A percentile compares a stretch with the other conserved stretches of the same genome.
phyloP scores from a whole-genome alignment of 2,888 invertebrate genomes.

The Entomobrya proxima region DNA sequence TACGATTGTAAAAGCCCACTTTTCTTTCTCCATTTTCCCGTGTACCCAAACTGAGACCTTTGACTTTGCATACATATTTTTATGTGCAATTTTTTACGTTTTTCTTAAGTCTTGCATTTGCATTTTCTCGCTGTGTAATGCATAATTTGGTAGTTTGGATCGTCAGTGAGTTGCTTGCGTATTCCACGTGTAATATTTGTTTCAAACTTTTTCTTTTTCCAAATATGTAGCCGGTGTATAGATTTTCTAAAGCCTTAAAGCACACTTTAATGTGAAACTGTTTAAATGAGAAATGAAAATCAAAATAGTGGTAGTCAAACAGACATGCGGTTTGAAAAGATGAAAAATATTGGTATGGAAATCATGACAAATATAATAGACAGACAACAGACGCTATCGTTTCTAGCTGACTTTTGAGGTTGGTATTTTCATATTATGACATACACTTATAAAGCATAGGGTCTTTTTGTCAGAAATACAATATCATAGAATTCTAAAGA shows the following conservation, averaged over 20 bases:
- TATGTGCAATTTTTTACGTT: conserved; percentile 52
- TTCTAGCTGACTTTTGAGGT: background rate
- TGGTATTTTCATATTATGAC: background rate
- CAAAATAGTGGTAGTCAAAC: too few relatives aligned
- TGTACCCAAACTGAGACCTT: conserved; percentile 3
- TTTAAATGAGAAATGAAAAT: too few relatives aligned
- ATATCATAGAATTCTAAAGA: too few relatives aligned
- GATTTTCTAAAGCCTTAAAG: too few relatives aligned
- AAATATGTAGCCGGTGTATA: too few relatives aligned
- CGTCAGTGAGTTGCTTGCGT: conserved; percentile 29
- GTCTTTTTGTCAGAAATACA: too few relatives aligned
- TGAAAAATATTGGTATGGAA: background rate
- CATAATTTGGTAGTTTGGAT: conserved; percentile 70
- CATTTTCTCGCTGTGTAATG: conserved; percentile 66
- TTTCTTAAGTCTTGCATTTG: conserved; percentile 66
- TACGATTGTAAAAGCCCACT: background rate
- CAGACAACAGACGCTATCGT: background rate
- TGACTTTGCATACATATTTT: conserved; percentile 49
- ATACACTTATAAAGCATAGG: background rate
- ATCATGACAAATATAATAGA: conserved; percentile 43
- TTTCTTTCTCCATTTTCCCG: background rate
- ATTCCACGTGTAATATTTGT: conserved; percentile 53
- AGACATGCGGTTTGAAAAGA: background rate
- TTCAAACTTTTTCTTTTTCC: conserved; percentile 52
- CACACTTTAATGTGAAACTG: too few relatives aligned